A percentile compares a stretch with the other conserved stretches of the same genome.
Conservation (phyloP, 2,888 invertebrate genomes). For the Drosophila mulleri region DNA sequence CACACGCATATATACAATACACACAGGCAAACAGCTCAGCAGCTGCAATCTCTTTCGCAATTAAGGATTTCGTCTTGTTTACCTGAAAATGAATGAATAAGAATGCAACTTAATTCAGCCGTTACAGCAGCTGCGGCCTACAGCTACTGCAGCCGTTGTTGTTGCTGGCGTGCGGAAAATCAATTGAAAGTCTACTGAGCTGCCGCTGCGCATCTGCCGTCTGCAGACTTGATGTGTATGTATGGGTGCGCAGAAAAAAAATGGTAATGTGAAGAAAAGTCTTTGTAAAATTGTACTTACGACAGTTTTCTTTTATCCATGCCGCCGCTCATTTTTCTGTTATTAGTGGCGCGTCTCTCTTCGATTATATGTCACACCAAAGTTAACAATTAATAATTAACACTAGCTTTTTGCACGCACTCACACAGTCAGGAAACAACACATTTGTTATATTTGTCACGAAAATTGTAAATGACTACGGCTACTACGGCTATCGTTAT, state of each 20-base stretch:
- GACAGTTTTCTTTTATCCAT: constrained; percentile 85
- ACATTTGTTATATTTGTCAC: constrained; percentile 64
- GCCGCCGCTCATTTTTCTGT: constrained; percentile 79
- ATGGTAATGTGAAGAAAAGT: constrained; percentile 47
- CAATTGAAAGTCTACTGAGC: constrained; percentile 70
- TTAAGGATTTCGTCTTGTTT: constrained; percentile 43
- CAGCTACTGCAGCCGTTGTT: constrained; percentile 26
- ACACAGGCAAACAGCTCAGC: constrained; percentile 9
- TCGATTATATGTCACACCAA: constrained; percentile 41
- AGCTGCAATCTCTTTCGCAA: constrained; percentile 35
- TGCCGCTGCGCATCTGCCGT: constrained; percentile 58
- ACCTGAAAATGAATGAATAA: constrained; percentile 42
- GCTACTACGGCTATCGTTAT: constrained; percentile 41
- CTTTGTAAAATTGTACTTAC: constrained; percentile 80
- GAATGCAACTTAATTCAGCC: constrained; percentile 39
- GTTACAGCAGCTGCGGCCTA: constrained; percentile 46
- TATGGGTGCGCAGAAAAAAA: constrained; percentile 64
- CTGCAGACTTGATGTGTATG: constrained; percentile 52
- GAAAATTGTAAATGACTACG: constrained; percentile 57
- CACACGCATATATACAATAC: neutral
- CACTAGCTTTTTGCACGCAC: constrained; percentile 59
- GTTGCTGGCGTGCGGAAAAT: constrained; percentile 66
- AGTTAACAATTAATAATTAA: constrained; percentile 52
- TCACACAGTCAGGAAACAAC: constrained; percentile 52
- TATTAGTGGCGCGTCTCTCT: constrained; percentile 37